phyloP scores from a whole-genome alignment of 2,797 vertebrate species.

The Cryptoprocta ferox region DNA sequence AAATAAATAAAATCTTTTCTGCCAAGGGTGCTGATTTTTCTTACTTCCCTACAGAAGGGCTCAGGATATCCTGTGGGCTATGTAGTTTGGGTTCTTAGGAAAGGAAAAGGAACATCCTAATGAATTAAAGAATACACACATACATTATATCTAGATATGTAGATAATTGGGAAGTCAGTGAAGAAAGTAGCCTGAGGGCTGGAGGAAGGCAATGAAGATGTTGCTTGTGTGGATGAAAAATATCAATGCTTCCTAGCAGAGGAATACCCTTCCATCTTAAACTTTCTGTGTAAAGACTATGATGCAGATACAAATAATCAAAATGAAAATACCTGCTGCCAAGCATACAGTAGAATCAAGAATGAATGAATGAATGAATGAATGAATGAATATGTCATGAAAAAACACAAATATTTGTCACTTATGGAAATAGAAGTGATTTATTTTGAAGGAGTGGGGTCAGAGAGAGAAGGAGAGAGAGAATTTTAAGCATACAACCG shows the following conservation, averaged over 20 bases:
- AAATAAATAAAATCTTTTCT: not conserved
- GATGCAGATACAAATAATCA: not conserved
- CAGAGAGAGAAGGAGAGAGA: no score
- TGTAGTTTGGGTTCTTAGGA: not conserved
- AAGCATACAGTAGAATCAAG: not conserved
- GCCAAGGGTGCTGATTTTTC: not conserved
- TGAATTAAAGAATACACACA: not conserved
- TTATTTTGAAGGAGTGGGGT: no score
- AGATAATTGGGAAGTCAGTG: not conserved
- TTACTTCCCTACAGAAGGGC: not conserved
- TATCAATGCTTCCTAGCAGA: not conserved
- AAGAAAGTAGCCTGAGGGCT: not conserved
- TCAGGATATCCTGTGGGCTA: not conserved
- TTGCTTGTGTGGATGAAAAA: constrained; percentile 13
- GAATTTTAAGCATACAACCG: no score
- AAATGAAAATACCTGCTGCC: not conserved
- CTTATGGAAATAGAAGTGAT: not conserved
- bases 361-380: not conserved
- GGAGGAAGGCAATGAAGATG: not conserved
- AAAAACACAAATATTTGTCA: not conserved
- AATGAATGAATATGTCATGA: not conserved
- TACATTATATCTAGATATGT: not conserved
- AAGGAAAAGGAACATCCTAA: not conserved
- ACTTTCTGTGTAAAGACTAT: not conserved
- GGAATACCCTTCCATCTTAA: not conserved